Conservation (phyloP, 2,888 invertebrate genomes). For the Phengaris alcon region DNA sequence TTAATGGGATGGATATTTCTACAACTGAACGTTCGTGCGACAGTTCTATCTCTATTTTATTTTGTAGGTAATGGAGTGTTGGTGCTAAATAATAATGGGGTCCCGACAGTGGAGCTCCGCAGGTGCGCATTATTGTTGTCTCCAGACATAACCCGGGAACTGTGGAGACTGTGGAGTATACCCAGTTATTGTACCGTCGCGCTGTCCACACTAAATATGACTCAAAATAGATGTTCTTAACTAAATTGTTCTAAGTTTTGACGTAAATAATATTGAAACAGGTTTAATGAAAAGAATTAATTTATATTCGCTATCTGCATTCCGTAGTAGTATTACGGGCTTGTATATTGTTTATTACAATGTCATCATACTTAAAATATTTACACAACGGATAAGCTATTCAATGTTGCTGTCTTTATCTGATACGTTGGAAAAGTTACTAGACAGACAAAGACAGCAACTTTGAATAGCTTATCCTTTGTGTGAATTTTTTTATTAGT, state of each 20-base stretch:
- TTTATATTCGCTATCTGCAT: too few relatives aligned
- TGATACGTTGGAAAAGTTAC: background rate
- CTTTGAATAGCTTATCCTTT: too few relatives aligned
- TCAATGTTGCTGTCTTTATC: too few relatives aligned
- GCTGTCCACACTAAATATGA: background rate
- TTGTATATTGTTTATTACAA: too few relatives aligned
- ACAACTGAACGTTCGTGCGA: background rate
- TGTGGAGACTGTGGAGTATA: background rate
- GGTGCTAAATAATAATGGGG: constrained; percentile 20
- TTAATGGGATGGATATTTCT: too few relatives aligned
- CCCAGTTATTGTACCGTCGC: constrained; percentile 17
- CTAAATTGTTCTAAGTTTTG: background rate
- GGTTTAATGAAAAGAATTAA: background rate
- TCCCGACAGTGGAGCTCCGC: background rate
- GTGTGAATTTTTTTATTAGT: too few relatives aligned
- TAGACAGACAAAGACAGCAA: background rate
- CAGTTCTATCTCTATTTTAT: background rate
- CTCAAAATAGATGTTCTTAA: background rate
- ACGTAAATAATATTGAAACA: background rate
- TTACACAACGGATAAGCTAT: too few relatives aligned
- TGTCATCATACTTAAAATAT: too few relatives aligned
- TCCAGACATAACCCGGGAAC: background rate
- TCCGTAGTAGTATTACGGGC: too few relatives aligned
- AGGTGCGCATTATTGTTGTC: constrained; percentile 7
- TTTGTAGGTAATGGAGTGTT: constrained; percentile 2